phyloP scores from a whole-genome alignment of 2,888 invertebrate genomes.

The Lampropteryx suffumata region DNA sequence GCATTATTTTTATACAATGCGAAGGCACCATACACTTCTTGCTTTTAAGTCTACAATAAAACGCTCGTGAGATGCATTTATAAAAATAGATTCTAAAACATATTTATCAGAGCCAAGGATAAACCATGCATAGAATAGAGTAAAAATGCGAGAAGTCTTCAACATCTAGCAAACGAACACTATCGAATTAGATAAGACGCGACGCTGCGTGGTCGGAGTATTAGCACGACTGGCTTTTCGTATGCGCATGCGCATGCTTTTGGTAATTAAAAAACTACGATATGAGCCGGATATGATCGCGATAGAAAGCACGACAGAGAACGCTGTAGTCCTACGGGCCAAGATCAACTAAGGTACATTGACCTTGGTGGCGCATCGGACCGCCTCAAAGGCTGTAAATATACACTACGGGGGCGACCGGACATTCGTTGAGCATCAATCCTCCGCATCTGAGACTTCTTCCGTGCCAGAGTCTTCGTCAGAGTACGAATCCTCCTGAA shows the following conservation, averaged over 20 bases:
- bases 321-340: conserved; percentile 35
- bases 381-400: conserved; percentile 45
- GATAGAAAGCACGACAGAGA: conserved; percentile 42
- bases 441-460: conserved; percentile 75
- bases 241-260: conserved; percentile 33
- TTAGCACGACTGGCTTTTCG: conserved; percentile 50
- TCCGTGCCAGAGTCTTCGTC: conserved; percentile 78
- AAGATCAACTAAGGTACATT: conserved; percentile 21
- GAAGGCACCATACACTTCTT: conserved; percentile 69
- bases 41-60: conserved; percentile 40
- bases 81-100: conserved; percentile 59
- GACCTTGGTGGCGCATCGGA: conserved; percentile 37
- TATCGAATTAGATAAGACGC: conserved; percentile 59
- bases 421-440: conserved; percentile 61
- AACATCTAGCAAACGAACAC: conserved; percentile 65
- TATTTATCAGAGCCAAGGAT: conserved; percentile 70
- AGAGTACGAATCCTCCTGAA: conserved; percentile 81
- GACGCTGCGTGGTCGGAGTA: conserved; percentile 47
- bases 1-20: conserved; percentile 61
- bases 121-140: conserved; percentile 71
- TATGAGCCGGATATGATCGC: conserved; percentile 46
- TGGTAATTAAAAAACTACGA: conserved; percentile 49
- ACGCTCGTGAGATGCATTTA: conserved; percentile 38
- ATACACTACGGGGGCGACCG: conserved; percentile 48
- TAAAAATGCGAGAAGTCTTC: conserved; percentile 47